These are phyloP conservation scores for Leuciscus idus DNA, from an alignment of 2,113 vertebrate species.

Conservation along the genomic window DNA sequence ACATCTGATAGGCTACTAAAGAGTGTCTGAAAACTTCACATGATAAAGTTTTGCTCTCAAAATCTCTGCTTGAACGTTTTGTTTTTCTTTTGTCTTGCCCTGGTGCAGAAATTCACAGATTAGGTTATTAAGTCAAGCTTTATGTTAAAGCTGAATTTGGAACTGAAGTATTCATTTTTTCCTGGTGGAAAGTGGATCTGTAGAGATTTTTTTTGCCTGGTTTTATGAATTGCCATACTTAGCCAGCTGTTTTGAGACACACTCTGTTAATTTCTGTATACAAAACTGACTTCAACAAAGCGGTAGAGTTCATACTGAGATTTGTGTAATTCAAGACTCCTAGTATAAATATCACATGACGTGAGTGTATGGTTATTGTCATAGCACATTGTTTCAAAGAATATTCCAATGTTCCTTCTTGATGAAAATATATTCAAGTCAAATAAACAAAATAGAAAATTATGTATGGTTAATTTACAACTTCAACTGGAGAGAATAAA, in stretches of 20 bases:
- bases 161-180: too few relatives aligned
- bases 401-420: conserved; percentile 60
- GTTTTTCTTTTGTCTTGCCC: background rate
- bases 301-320: conserved; percentile 5
- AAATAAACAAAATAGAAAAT: conserved; percentile 20
- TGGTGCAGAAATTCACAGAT: background rate
- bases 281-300: conserved; percentile 21
- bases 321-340: conserved; percentile 39
- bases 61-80: background rate
- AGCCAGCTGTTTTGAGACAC: background rate
- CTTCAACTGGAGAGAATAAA: background rate
- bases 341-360: conserved; percentile 40
- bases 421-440: conserved; percentile 63
- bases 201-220: background rate
- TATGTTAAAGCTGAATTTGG: too few relatives aligned
- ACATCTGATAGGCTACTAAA: background rate
- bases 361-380: conserved; percentile 23
- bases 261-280: conserved; percentile 24
- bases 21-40: too few relatives aligned
- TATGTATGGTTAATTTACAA: conserved; percentile 4
- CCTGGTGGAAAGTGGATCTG: background rate
- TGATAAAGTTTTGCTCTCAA: too few relatives aligned
- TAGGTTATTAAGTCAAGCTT: too few relatives aligned
- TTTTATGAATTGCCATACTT: conserved; percentile 10
- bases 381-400: conserved; percentile 35